A percentile compares a stretch with the other conserved stretches of the same genome.
phyloP scores from a whole-genome alignment of 2,113 vertebrate species.

The Naja naja region DNA sequence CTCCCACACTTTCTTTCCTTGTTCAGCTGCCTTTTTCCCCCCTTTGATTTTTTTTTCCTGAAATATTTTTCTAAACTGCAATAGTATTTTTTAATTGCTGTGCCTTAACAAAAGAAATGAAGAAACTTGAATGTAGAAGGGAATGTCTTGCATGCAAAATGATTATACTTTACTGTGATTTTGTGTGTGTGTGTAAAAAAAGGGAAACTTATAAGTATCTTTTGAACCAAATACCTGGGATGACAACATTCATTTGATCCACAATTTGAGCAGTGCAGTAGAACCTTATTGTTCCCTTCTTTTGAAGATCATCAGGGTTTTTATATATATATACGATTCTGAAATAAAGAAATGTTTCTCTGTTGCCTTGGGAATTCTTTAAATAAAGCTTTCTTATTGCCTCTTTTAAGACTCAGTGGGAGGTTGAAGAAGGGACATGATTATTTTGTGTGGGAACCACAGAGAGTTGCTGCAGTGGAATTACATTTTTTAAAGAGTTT shows the following conservation, averaged over 20 bases:
- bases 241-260: constrained; percentile 24
- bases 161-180: background rate
- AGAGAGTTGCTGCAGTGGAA: background rate
- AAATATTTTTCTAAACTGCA: background rate
- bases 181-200: background rate
- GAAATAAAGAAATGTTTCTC: constrained; percentile 21
- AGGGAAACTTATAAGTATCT: constrained; percentile 36
- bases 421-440: background rate
- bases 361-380: background rate
- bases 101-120: constrained; percentile 16
- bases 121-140: background rate
- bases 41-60: background rate
- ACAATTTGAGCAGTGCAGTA: background rate
- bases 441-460: background rate
- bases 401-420: background rate
- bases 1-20: background rate
- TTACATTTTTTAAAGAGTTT: background rate
- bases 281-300: background rate
- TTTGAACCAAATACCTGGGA: constrained; percentile 21
- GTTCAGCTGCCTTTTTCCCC: background rate
- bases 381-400: background rate
- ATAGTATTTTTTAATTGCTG: background rate
- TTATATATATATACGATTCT: constrained; percentile 11
- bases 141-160: background rate
- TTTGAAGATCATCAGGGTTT: background rate